Conservation (phyloP, 2,113 vertebrate species). For the Bungarus multicinctus region DNA sequence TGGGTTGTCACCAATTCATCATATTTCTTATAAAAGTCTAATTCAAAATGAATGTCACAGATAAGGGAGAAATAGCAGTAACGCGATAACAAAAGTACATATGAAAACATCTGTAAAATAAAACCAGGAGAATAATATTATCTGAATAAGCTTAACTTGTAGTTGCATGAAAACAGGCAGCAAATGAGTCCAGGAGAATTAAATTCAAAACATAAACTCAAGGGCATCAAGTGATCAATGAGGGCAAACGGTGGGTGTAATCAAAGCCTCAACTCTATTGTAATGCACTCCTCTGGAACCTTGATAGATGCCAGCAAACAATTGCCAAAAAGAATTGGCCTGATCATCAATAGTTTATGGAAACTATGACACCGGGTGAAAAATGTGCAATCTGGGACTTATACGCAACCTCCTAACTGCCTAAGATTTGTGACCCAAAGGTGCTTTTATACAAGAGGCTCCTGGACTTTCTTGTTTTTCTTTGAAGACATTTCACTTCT, state of each 20-base stretch:
- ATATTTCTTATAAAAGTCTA: background rate
- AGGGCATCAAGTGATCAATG: background rate
- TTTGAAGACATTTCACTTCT: no score
- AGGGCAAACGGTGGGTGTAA: background rate
- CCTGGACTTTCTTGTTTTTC: no score
- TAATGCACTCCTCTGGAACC: background rate
- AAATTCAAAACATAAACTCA: background rate
- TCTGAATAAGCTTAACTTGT: background rate
- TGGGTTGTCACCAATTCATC: background rate
- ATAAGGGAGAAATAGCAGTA: background rate
- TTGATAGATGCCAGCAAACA: background rate
- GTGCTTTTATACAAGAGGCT: no score
- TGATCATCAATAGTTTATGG: background rate
- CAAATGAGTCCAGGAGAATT: no score
- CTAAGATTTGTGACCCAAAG: background rate
- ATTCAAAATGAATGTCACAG: background rate
- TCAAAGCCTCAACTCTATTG: background rate
- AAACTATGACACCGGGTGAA: background rate
- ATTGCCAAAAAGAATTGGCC: background rate
- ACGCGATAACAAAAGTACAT: background rate
- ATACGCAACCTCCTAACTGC: background rate
- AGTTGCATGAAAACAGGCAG: background rate
- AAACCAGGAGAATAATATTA: background rate
- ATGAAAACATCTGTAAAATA: background rate
- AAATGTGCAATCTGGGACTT: background rate